Evolutionary conservation across 2,888 invertebrate genomes (phyloP), one percentile per base, ranked within the genome.

Genomic region (Blomia tropicalis): DNA sequence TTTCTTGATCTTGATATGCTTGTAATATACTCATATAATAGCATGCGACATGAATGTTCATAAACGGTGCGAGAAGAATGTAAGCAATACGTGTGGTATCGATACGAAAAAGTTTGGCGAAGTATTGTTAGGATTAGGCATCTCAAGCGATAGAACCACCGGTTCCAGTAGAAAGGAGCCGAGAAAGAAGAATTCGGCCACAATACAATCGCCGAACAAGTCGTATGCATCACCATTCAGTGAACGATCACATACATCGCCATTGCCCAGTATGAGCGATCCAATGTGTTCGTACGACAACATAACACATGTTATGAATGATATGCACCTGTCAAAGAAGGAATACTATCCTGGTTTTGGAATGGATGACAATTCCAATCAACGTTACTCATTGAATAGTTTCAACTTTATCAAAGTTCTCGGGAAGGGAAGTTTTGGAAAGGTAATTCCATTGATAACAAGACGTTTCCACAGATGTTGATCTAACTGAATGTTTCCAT

Each of bases 31-130:
- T n/a, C n/a, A n/a, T n/a, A n/a, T 77, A 4, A 23, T 56, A 83
- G 92, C 85, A 68, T 98, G 98, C 75, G 86, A 83, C 69, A 83
- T 96, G 81, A 96, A 96, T 78, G 92, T 96, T 66, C 96, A 98
- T 79, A 96, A 96, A 76, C 82, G 96, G 63, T 98, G 98, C 77
- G 89, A 93, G 78, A 91, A 91, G 77, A 98, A 98, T 77, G 96
- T 98, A 67, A 95, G 96, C 66, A 96, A 96, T 78, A 96, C 93
- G 76, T 98, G 98, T 77, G 96, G 98, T 71, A 91, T 95, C 75
- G 89, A 98, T 78, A 89, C 91, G 62, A 90, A 92, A 76, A 83
- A 84, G 76, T 86, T 98, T 89, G 95, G 92, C 3, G 86, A 88
- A 74, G 85, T 93, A 70, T 81, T 96, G 69, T 84, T 82, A 72